phyloP scores from a whole-genome alignment of 2,113 vertebrate species.

The Amazona guildingii region DNA sequence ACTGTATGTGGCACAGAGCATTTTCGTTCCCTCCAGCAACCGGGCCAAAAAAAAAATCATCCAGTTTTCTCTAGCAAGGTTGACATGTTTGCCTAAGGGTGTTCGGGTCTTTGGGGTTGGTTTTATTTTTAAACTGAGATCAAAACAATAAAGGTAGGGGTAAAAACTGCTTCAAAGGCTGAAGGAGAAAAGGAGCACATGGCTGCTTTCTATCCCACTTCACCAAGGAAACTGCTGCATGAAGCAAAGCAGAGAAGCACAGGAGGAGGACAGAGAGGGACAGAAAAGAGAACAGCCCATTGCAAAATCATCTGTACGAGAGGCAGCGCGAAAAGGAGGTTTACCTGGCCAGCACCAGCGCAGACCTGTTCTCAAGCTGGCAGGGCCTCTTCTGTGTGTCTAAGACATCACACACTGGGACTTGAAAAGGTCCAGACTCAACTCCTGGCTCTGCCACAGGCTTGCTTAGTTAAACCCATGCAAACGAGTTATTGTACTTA shows the following conservation, averaged over 20 bases:
- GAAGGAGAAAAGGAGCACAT: slow-evolving; percentile 16
- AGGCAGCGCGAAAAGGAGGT: background rate
- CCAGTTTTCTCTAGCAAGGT: background rate
- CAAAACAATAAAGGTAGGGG: background rate
- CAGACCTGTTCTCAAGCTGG: background rate
- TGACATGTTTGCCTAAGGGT: slow-evolving; percentile 1
- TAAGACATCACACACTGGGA: background rate
- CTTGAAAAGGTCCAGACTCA: background rate
- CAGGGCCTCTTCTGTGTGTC: background rate
- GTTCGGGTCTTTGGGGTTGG: background rate
- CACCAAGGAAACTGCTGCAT: background rate
- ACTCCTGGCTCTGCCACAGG: background rate
- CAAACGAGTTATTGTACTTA: background rate
- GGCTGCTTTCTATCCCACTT: background rate
- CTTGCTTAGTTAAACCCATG: background rate
- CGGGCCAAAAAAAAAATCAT: background rate
- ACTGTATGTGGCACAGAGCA: background rate
- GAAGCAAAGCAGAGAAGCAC: background rate
- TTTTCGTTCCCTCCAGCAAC: slow-evolving; percentile 21
- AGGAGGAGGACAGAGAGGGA: background rate
- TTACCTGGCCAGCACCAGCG: background rate
- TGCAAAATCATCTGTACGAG: background rate
- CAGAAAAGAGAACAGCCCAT: background rate
- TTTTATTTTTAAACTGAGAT: background rate
- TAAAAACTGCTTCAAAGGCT: background rate